These are phyloP conservation scores for Aphelocoma coerulescens DNA, from an alignment of 2,113 vertebrate species.

Conservation along the genomic window DNA sequence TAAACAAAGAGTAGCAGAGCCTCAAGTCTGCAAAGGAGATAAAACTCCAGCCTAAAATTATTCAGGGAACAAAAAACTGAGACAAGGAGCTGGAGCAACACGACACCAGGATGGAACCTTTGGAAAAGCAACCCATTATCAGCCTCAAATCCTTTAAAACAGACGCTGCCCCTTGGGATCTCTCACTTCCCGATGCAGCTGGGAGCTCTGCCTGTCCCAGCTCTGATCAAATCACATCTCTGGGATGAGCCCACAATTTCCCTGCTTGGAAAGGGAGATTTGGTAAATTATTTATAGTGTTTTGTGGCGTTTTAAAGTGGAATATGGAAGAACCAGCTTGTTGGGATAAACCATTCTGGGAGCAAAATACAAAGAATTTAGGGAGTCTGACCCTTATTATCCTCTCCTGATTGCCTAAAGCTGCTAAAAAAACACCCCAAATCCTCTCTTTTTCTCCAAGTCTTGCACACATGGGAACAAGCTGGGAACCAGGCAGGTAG, in stretches of 20 bases:
- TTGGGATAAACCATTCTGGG: neutral
- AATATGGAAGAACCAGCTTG: neutral
- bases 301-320: neutral
- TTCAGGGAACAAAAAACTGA: neutral
- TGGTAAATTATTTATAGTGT: neutral
- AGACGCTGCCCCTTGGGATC: neutral
- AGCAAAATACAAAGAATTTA: neutral
- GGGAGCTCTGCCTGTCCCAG: neutral
- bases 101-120: neutral
- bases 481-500: neutral
- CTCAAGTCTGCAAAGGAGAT: neutral
- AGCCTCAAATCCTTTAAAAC: neutral
- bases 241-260: fast-evolving
- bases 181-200: neutral
- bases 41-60: neutral
- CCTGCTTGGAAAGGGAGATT: neutral
- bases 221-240: neutral
- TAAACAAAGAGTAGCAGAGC: neutral
- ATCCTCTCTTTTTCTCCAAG: neutral
- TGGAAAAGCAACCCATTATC: neutral
- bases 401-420: neutral
- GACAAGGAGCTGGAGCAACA: neutral
- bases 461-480: neutral
- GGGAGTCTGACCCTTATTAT: neutral
- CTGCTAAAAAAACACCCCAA: neutral